phyloP scores from a whole-genome alignment of 2,113 vertebrate species.

The Phycodurus eques region DNA sequence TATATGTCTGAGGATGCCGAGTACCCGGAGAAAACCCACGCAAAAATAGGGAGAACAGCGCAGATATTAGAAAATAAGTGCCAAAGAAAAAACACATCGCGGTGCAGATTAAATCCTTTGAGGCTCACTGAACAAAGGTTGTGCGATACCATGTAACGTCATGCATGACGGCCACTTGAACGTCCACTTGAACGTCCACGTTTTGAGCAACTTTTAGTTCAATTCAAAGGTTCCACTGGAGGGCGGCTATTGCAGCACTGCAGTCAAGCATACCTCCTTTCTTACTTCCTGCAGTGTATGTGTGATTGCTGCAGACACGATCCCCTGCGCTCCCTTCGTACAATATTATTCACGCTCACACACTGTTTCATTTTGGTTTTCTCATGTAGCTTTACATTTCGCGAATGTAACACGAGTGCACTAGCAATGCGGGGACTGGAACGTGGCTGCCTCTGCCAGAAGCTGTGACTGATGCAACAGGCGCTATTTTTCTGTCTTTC shows the following conservation, averaged over 20 bases:
- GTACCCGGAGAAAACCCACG: no score
- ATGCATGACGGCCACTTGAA: no score
- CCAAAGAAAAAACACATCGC: no score
- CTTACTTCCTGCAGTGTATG: neutral
- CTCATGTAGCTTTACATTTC: neutral
- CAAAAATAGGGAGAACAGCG: no score
- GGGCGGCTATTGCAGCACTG: neutral
- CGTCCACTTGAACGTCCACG: neutral
- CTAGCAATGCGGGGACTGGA: neutral
- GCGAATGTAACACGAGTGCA: neutral
- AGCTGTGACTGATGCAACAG: neutral
- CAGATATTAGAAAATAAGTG: no score
- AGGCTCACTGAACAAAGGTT: no score
- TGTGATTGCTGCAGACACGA: neutral
- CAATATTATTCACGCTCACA: neutral
- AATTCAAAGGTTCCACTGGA: no score
- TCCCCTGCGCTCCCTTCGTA: neutral
- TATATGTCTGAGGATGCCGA: no score
- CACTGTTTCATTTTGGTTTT: conserved; percentile 2
- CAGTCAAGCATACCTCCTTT: neutral
- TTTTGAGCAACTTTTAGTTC: neutral
- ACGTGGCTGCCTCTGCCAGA: neutral
- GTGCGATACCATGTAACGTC: no score
- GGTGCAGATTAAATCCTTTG: no score
- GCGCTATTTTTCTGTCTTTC: neutral